Percentiles rank a stretch among this genome's conserved stretches.
Conservation (phyloP, 2,797 vertebrate genomes). For the Rhynchotus rufescens region DNA sequence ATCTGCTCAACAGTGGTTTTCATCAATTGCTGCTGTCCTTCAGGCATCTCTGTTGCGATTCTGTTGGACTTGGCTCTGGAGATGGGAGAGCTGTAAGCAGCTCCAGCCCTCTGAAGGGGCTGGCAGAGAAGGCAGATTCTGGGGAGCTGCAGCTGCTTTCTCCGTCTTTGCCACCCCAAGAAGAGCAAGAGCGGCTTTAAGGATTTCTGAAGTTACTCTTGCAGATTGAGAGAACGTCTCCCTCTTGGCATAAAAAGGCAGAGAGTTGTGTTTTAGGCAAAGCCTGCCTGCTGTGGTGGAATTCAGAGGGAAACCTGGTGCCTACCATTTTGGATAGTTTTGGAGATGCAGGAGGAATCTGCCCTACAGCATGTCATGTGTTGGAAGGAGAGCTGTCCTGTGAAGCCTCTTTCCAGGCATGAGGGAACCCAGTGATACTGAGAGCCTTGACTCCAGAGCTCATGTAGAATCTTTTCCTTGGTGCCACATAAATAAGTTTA, state of each 20-base stretch:
- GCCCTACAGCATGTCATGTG: conserved; percentile 3
- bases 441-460: neutral
- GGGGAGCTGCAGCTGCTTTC: neutral
- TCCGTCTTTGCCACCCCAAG: neutral
- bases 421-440: conserved; percentile 25
- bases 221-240: neutral
- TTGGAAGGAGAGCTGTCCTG: conserved; percentile 14
- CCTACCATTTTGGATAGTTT: neutral
- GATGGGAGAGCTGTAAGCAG: neutral
- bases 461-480: neutral
- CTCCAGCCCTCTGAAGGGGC: neutral
- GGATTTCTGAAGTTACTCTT: neutral
- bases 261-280: neutral
- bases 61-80: neutral
- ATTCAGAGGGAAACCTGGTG: neutral
- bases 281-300: neutral
- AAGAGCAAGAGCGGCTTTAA: neutral
- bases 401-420: neutral
- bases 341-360: neutral
- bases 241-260: conserved; percentile 18
- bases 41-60: neutral
- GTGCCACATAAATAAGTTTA: neutral
- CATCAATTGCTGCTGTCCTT: neutral
- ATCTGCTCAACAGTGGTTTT: neutral
- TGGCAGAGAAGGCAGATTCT: neutral